phyloP scores from a whole-genome alignment of 1,140 invertebrate genomes.

The Heliconius hewitsoni region DNA sequence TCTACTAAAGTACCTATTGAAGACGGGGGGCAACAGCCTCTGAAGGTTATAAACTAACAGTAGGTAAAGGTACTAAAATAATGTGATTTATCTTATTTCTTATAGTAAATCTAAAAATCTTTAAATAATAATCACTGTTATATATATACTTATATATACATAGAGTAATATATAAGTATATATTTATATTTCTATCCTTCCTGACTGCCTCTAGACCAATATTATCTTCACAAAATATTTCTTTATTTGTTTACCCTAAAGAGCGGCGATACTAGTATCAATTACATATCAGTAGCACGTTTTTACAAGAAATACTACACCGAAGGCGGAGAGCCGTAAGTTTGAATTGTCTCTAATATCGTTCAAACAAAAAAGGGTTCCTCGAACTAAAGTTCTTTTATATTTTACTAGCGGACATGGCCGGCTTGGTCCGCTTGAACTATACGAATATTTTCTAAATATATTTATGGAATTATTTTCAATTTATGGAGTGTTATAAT shows the following conservation, averaged over 20 bases:
- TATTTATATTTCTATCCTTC: too few species aligned
- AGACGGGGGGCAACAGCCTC: background rate
- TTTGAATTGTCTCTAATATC: constrained; percentile 41
- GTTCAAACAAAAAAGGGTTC: constrained; percentile 43
- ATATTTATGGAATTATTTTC: too few species aligned
- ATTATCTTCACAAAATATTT: background rate
- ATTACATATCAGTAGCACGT: constrained; percentile 33
- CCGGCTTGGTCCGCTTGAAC: too few species aligned
- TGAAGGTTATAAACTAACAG: background rate
- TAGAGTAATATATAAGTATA: too few species aligned
- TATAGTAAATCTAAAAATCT: too few species aligned
- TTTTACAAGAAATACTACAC: constrained; percentile 39
- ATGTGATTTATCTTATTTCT: background rate
- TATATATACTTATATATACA: too few species aligned
- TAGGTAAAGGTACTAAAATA: background rate
- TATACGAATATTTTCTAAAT: too few species aligned
- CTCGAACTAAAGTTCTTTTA: background rate
- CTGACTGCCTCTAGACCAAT: background rate
- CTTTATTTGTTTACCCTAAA: background rate
- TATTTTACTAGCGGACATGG: background rate
- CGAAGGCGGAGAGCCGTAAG: constrained; percentile 32
- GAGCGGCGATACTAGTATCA: constrained; percentile 19
- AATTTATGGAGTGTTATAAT: too few species aligned
- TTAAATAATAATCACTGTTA: too few species aligned
- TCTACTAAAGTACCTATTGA: background rate